A percentile compares a stretch with the other conserved stretches of the same genome.
Conservation (phyloP, 2,888 invertebrate genomes). For the Drosophila heteroneura region DNA sequence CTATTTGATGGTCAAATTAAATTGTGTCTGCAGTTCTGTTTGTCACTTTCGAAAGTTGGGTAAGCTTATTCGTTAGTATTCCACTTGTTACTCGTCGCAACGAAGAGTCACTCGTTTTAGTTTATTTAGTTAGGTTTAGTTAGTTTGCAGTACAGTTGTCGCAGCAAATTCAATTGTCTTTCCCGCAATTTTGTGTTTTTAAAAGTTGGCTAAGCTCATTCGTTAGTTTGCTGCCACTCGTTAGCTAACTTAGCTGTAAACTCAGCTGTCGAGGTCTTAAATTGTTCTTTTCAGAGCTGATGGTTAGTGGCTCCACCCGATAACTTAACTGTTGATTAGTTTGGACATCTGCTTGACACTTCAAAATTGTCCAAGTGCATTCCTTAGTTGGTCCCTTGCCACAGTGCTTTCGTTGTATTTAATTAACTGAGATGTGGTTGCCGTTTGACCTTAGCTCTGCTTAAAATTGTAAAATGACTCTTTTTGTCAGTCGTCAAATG, state of each 20-base stretch:
- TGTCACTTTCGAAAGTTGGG: constrained; percentile 6
- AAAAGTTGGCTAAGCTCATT: not conserved
- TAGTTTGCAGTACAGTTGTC: not conserved
- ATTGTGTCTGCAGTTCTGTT: constrained; percentile 8
- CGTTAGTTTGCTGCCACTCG: constrained; percentile 6
- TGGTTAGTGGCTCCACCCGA: not conserved
- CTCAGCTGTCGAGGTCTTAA: not conserved
- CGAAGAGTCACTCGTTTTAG: not conserved
- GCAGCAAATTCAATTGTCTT: constrained; percentile 2
- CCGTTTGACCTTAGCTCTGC: not conserved
- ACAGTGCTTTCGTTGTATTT: not conserved
- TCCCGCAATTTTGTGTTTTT: not conserved
- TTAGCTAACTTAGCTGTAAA: not conserved
- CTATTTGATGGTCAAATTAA: constrained; percentile 10
- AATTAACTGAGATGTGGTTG: not conserved
- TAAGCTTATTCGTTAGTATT: constrained; percentile 17
- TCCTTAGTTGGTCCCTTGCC: not conserved
- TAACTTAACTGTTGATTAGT: not conserved
- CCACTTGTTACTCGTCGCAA: constrained; percentile 4
- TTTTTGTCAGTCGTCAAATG: not conserved
- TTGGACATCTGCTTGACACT: not conserved
- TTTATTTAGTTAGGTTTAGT: not conserved
- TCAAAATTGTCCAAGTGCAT: not conserved
- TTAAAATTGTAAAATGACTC: not conserved
- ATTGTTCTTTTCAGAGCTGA: not conserved